phyloP scores from a whole-genome alignment of 2,888 invertebrate genomes.

The Campoletis raptor region DNA sequence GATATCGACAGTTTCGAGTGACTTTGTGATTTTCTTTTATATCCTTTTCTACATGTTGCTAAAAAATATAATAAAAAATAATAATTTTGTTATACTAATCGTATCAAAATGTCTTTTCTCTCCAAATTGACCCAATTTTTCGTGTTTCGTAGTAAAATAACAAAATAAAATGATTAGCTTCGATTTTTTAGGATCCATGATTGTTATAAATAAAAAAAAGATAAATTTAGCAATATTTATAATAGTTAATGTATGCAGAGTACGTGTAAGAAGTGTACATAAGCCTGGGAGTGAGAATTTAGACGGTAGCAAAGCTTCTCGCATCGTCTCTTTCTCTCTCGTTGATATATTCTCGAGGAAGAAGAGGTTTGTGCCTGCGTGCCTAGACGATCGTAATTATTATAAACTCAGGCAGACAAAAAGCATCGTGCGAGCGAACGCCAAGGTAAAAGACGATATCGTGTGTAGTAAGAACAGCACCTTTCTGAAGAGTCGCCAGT shows the following conservation, averaged over 20 bases:
- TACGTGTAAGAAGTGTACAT: slow-evolving; percentile 26
- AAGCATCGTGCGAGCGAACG: slow-evolving; percentile 70
- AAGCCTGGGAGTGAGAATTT: slow-evolving; percentile 16
- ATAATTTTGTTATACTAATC: background rate
- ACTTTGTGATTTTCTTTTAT: background rate
- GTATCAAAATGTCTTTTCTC: background rate
- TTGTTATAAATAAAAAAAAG: background rate
- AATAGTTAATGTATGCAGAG: slow-evolving; percentile 5
- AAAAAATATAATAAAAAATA: background rate
- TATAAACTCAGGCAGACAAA: slow-evolving; percentile 70
- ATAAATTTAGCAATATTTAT: slow-evolving; percentile 30
- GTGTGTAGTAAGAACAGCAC: slow-evolving; percentile 41
- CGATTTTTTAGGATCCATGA: background rate
- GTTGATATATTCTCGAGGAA: slow-evolving; percentile 34
- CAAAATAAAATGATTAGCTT: background rate
- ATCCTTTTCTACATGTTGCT: background rate
- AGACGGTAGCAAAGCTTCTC: slow-evolving; percentile 48
- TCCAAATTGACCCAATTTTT: background rate
- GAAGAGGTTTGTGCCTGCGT: slow-evolving; percentile 65
- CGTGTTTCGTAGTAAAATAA: background rate
- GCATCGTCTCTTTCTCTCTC: slow-evolving; percentile 53
- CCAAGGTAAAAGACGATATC: slow-evolving; percentile 61
- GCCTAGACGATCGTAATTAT: slow-evolving; percentile 74
- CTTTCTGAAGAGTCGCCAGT: slow-evolving; percentile 49
- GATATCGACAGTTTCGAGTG: background rate